Evolutionary conservation across 2,888 invertebrate species (phyloP), one percentile per base, ranked within the genome.

Genomic region (Plebejus anna): DNA sequence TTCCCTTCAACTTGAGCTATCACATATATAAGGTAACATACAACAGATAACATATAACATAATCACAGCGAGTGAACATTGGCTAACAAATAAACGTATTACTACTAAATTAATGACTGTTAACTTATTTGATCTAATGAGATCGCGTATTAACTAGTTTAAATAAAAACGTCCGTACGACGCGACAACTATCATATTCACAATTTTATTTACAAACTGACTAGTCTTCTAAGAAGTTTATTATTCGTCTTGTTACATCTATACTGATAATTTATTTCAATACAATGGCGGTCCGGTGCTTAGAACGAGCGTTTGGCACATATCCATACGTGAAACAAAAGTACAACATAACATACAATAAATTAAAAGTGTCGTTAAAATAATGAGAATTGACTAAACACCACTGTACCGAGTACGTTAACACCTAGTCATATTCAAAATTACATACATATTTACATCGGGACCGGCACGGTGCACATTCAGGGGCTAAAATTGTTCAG

Each of bases 61-160:
- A 93, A 94, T 93, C 92, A 94, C 93, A 94, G 92, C 91, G 82
- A 89, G 91, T 90, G 92, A 92, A 93, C 90, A 93, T 93, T 92
- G 90, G 91, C 94, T 94, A 94, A 93, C 93, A 93, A 92, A 92
- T 86, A 92, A 93, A 89, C 22, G 84, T 90, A 84, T 87, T 91
- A 92, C 87, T 81, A 86, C 91, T 92, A 92, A 90, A 89, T 90
- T 92, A 91, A 90, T 91, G 92, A 93, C 91, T 91, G 91, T 82
- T 90, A 92, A 88, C 91, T 93, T 93, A 93, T 88, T 85, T 84
- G 90, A 92, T 88, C 92, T 93, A 94, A 89, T 92, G 94, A 94
- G 94, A 94, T 94, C 93, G 85, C 86, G 83, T 92, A 92, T 90
- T 90, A 82, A 82, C 92, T 92, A 92, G 86, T 90, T 89, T 88